Evolutionary conservation across 2,888 invertebrate species (phyloP).

Genomic region (Pseudococcus jackbeardsleyi): DNA sequence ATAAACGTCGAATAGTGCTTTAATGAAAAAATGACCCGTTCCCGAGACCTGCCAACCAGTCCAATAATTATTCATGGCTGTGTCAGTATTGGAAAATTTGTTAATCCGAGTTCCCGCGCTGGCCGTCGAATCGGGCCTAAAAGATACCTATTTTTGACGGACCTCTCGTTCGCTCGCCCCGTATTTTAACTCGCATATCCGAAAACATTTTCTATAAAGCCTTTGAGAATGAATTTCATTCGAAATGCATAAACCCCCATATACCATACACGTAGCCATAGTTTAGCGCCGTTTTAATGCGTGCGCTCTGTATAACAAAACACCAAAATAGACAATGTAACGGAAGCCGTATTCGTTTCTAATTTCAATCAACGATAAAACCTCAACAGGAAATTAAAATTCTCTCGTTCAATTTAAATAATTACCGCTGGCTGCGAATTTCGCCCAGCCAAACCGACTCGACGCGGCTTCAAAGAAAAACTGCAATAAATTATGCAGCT

Average conservation of each 20-base stretch:
- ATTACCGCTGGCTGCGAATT: constrained; percentile 20
- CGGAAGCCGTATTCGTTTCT: constrained; percentile 49
- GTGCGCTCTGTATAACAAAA: not conserved
- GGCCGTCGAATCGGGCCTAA: not conserved
- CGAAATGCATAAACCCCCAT: constrained; percentile 11
- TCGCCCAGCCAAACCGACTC: not conserved
- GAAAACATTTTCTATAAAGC: constrained; percentile 32
- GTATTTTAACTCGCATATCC: constrained; percentile 18
- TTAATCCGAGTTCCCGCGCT: constrained; percentile 27
- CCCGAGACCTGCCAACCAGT: constrained; percentile 39
- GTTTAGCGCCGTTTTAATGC: not conserved
- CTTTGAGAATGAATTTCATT: constrained; percentile 42
- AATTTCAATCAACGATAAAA: constrained; percentile 49
- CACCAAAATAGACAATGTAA: constrained; percentile 47
- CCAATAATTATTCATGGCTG: constrained; percentile 47
- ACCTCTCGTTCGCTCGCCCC: not conserved
- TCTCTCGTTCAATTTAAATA: constrained; percentile 51
- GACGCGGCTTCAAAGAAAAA: not conserved
- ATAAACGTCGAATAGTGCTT: constrained; percentile 53
- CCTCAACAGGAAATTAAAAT: constrained; percentile 52
- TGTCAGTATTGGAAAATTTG: constrained; percentile 37
- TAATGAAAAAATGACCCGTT: constrained; percentile 45
- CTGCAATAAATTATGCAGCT: constrained; percentile 40
- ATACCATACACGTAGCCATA: constrained; percentile 1
- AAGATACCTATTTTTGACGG: constrained; percentile 29